Conservation (phyloP, 2,797 vertebrate species). For the Enteromius thamalakanensis region DNA sequence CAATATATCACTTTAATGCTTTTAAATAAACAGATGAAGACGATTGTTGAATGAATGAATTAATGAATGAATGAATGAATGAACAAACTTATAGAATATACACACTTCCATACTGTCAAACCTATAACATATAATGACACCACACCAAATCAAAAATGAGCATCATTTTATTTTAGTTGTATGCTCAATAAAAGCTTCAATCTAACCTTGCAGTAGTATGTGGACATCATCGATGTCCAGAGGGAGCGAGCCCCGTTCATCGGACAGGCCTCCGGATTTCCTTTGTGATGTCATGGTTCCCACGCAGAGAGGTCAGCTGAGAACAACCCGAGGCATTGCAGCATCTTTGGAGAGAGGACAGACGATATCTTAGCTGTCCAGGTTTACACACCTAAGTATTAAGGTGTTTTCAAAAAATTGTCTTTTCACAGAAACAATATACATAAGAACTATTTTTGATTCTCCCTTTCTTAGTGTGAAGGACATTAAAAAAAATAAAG, state of each 20-base stretch:
- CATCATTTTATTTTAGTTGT: not conserved
- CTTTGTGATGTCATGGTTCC: slow-evolving; percentile 79
- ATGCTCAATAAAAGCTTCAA: slow-evolving; percentile 2
- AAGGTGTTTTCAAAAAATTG: not conserved
- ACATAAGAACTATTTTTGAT: not conserved
- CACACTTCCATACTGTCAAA: not conserved
- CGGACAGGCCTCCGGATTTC: slow-evolving; percentile 59
- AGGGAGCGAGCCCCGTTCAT: slow-evolving; percentile 76
- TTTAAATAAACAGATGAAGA: not conserved
- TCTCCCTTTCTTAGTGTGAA: not conserved
- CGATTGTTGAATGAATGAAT: not conserved
- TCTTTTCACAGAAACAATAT: not conserved
- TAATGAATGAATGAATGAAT: not conserved
- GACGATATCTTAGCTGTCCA: not conserved
- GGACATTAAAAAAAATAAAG: not conserved
- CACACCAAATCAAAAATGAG: not conserved
- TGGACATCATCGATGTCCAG: slow-evolving; percentile 88
- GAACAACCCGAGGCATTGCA: slow-evolving; percentile 63
- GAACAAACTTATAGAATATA: not conserved
- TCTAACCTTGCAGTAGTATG: slow-evolving; percentile 68
- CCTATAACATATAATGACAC: not conserved
- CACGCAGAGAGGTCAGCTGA: slow-evolving; percentile 48
- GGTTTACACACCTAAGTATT: not conserved
- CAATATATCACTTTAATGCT: not conserved
- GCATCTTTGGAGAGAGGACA: slow-evolving; percentile 46